phyloP scores from a whole-genome alignment of 2,888 invertebrate genomes.

The Mayetiola destructor region DNA sequence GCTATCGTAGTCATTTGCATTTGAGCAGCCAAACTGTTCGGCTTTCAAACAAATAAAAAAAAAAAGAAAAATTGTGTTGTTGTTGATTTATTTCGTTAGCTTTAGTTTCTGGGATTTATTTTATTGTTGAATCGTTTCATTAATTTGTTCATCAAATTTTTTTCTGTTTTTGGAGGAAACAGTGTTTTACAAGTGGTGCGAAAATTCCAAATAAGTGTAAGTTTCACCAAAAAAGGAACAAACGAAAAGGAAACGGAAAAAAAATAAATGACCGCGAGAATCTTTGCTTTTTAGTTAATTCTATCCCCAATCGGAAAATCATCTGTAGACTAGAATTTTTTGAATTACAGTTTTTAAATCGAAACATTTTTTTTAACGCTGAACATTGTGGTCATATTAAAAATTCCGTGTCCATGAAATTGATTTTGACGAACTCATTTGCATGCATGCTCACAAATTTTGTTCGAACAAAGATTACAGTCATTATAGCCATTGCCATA shows the following conservation, averaged over 20 bases:
- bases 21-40: conserved; percentile 3
- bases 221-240: background rate
- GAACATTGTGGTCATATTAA: no score
- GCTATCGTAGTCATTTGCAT: background rate
- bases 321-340: no score
- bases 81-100: background rate
- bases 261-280: background rate
- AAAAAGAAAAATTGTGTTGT: background rate
- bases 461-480: no score
- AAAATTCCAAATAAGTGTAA: no score
- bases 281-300: background rate
- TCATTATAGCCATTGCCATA: no score
- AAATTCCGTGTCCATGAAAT: no score
- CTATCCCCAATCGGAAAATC: background rate
- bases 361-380: no score
- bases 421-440: no score
- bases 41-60: no score
- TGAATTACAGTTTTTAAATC: no score
- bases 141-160: background rate
- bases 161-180: background rate
- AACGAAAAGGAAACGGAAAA: background rate
- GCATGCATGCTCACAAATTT: no score
- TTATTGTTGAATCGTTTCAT: background rate
- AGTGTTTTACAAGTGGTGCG: no score
- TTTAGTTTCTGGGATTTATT: background rate